These are phyloP conservation scores for Odontothrips loti DNA, from an alignment of 2,888 invertebrate species.

Conservation along the genomic window DNA sequence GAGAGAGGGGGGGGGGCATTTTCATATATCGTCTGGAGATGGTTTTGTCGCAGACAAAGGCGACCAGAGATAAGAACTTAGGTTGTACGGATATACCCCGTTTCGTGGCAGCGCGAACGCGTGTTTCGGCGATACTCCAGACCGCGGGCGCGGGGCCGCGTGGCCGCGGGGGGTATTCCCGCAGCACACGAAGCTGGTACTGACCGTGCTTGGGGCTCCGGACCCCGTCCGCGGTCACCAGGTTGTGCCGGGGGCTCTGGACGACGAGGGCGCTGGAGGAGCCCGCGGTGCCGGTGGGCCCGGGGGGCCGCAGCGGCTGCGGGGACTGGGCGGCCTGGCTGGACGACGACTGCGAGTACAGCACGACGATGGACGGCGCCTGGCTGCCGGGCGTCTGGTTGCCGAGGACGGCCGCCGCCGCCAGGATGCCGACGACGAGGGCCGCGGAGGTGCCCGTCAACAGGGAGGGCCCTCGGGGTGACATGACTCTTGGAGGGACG, in stretches of 20 bases:
- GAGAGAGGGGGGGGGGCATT: no score
- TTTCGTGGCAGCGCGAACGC: no score
- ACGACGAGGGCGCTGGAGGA: conserved; percentile 25
- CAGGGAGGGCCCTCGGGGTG: background rate
- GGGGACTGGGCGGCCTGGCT: background rate
- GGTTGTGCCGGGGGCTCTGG: conserved; percentile 27
- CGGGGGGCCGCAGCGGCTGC: background rate
- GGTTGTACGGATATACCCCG: no score
- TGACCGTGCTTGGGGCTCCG: background rate
- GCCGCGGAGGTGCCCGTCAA: background rate
- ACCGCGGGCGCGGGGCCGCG: background rate
- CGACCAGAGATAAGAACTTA: no score
- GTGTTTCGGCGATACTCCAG: background rate
- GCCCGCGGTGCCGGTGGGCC: background rate
- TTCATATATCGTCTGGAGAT: no score
- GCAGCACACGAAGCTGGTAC: background rate
- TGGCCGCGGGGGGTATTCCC: background rate
- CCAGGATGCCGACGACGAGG: background rate
- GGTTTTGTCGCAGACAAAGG: no score
- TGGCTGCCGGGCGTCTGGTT: background rate
- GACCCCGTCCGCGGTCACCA: conserved; percentile 35
- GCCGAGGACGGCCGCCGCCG: background rate
- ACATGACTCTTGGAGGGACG: background rate
- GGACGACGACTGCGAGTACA: background rate
- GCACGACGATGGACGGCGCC: conserved; percentile 13